Base-by-base conservation (phyloP, 2,888 invertebrate species). In the Zootermopsis nevadensis region DNA sequence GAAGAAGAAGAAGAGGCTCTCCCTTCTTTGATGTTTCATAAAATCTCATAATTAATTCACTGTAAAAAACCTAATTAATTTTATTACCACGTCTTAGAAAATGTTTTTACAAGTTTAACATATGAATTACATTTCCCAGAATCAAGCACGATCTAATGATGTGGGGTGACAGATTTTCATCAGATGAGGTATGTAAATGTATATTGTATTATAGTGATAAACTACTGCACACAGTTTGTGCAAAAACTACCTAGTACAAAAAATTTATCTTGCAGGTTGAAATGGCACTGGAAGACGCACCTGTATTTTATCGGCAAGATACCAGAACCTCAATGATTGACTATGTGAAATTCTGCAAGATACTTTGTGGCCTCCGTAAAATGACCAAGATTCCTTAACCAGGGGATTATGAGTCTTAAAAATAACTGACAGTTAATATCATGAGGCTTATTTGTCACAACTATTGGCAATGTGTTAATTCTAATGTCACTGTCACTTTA, bases 121-220 rank as follows among this genome's bases (percentile, higher is more conserved):
- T 72, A 10, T 42, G 4, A 35, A 67, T 30, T 81, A 30, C 82
- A 84, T 83, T 80, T 87, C 87, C 2, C 89, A 94, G 93, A 87
- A 93, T 94, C 86, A 92, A 92, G 85, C 92, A 92, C 86, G 94
- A 94, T 87, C 89, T 94, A 72, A 93, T 93, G 90, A 92, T 92
- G 12, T 92, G 91, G 88, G 94, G 94, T 7, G 94, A 94, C 86
- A 91, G 91, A 87, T 92, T 94, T 87, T 92, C 92, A 0, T 90
- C 90, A 76, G 91, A 91, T 85, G 94, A 94, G 89, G 93, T 93
- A 84, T 85, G 85, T 72, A 74, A 30, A 80, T 60, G 30, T 38
- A 38, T 38, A 7, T 10, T 38, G 10, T 38, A 38, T 38, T 38
- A 10, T 38, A 38, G 6, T 38, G 38, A 38, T 7, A 38, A 38